A percentile compares a stretch with the other conserved stretches of the same genome.
Conservation (phyloP, 1,140 invertebrate genomes). For the Zaprionus kolodkinae region DNA sequence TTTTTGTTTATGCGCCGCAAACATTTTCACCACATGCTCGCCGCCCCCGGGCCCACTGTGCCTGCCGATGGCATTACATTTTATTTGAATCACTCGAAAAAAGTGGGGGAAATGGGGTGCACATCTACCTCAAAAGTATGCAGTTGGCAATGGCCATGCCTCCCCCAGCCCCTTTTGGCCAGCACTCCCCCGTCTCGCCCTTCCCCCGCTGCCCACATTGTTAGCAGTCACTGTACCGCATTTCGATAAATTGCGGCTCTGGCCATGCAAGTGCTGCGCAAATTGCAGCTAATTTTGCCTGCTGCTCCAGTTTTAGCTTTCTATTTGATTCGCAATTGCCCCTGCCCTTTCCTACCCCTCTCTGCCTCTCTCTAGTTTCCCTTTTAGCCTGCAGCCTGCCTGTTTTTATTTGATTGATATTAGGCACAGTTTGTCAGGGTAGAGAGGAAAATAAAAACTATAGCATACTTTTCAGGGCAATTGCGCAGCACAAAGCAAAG, state of each 20-base stretch:
- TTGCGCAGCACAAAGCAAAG: no score
- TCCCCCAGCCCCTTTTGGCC: not conserved
- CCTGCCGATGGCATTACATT: conserved; percentile 76
- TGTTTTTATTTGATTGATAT: conserved; percentile 66
- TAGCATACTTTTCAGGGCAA: no score
- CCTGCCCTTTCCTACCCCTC: not conserved
- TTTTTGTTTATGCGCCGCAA: conserved; percentile 82
- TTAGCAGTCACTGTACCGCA: conserved; percentile 58
- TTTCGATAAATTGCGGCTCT: conserved; percentile 70
- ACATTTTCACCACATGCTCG: conserved; percentile 65
- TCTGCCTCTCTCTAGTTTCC: not conserved
- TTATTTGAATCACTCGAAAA: conserved; percentile 71
- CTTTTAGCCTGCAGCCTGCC: conserved; percentile 2
- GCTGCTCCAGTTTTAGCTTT: conserved; percentile 52
- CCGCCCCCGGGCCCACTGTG: not conserved
- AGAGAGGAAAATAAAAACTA: not conserved
- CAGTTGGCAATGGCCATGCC: conserved; percentile 6
- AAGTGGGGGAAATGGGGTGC: conserved; percentile 3
- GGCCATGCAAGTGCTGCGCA: conserved; percentile 63
- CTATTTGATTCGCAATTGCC: conserved; percentile 29
- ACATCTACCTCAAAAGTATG: conserved; percentile 55
- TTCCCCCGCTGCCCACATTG: conserved; percentile 49
- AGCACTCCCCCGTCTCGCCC: not conserved
- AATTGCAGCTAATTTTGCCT: conserved; percentile 78
- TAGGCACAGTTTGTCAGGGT: conserved; percentile 46